A percentile compares a stretch with the other conserved stretches of the same genome.
Conservation (phyloP, 2,888 invertebrate genomes). For the Eilema sororculum region DNA sequence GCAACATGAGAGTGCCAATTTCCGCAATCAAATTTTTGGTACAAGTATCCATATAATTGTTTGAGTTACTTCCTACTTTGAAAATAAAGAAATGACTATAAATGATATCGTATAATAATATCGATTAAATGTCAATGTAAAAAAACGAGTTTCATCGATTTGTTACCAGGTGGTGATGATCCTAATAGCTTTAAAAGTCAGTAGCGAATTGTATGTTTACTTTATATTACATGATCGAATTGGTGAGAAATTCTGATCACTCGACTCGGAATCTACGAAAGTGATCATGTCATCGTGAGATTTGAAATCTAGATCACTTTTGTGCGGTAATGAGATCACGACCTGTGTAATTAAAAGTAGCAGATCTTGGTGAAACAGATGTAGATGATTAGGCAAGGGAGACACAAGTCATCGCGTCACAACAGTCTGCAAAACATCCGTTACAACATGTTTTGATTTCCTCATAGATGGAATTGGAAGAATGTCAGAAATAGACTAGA, state of each 20-base stretch:
- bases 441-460: constrained; percentile 1
- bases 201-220: not conserved
- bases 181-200: too few species aligned
- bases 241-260: not conserved
- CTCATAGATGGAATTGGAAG: constrained; percentile 1
- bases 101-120: too few species aligned
- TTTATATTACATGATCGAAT: not conserved
- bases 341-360: not conserved
- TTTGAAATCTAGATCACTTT: not conserved
- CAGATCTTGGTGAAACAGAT: not conserved
- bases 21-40: too few species aligned
- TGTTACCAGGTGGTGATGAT: too few species aligned
- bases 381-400: constrained; percentile 1
- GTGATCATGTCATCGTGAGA: not conserved
- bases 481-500: not conserved
- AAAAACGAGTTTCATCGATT: too few species aligned
- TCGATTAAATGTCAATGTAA: too few species aligned
- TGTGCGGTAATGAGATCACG: not conserved
- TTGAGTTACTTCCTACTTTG: too few species aligned
- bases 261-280: not conserved
- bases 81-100: too few species aligned
- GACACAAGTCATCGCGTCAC: not conserved
- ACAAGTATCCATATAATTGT: too few species aligned
- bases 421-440: constrained; percentile 1
- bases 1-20: too few species aligned